These are phyloP conservation scores for Dolichopus griseipennis DNA, from an alignment of 2,888 invertebrate species.

Conservation along the genomic window DNA sequence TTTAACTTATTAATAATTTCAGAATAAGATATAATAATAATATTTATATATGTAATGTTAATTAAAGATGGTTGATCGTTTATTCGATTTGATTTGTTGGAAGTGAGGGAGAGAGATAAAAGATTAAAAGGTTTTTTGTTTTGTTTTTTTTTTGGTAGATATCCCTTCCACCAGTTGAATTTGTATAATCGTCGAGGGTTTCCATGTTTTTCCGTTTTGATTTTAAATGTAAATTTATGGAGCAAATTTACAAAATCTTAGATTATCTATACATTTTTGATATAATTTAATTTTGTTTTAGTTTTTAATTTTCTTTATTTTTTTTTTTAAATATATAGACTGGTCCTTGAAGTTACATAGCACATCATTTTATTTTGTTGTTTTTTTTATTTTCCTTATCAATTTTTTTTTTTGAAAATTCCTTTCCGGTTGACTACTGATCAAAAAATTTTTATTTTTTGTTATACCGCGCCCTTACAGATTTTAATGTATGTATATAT, in stretches of 20 bases:
- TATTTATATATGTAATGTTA: too few species aligned
- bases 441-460: not conserved
- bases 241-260: not conserved
- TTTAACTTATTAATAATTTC: too few species aligned
- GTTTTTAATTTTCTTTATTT: not conserved
- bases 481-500: not conserved
- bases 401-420: not conserved
- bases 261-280: constrained; percentile 6
- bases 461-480: too few species aligned
- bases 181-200: constrained; percentile 2
- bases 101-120: too few species aligned
- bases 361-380: not conserved
- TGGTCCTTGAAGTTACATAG: not conserved
- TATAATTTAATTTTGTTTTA: too few species aligned
- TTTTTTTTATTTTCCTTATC: not conserved
- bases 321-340: not conserved
- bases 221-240: not conserved
- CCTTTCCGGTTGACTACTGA: not conserved
- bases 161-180: not conserved
- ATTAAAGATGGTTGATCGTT: too few species aligned
- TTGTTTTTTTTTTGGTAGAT: not conserved
- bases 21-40: too few species aligned
- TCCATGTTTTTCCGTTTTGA: not conserved
- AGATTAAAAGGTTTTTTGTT: too few species aligned
- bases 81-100: too few species aligned